Evolutionary conservation across 2,888 invertebrate species (phyloP).

Genomic region (Dilophus febrilis): DNA sequence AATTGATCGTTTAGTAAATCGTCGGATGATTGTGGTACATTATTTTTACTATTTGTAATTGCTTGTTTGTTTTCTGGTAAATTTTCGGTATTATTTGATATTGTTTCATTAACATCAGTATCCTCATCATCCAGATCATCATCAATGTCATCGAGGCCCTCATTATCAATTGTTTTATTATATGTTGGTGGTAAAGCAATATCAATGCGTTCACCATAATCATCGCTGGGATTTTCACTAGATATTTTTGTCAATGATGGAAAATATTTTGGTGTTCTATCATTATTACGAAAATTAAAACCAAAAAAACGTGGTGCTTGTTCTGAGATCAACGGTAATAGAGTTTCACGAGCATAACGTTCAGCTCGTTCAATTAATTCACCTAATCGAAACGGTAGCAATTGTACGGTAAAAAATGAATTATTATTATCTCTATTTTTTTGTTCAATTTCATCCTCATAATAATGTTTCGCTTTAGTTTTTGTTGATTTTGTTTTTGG

Average conservation of each 20-base stretch:
- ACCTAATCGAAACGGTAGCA: conserved; percentile 59
- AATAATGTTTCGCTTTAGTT: conserved; percentile 26
- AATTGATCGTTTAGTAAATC: background rate
- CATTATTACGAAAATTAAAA: conserved; percentile 29
- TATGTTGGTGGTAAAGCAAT: conserved; percentile 1
- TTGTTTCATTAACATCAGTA: no score
- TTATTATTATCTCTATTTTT: conserved; percentile 5
- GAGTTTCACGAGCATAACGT: conserved; percentile 58
- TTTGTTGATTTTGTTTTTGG: no score
- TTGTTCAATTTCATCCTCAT: conserved; percentile 11
- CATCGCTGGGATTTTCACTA: background rate
- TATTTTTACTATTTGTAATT: background rate
- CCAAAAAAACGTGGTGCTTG: conserved; percentile 58
- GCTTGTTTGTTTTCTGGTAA: no score
- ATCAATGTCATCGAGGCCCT: background rate
- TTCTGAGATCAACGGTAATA: conserved; percentile 58
- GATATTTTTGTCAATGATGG: conserved; percentile 33
- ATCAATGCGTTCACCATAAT: conserved; percentile 1
- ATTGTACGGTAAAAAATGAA: conserved; percentile 45
- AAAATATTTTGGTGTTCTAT: conserved; percentile 42
- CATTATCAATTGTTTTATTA: no score
- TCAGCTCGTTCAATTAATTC: conserved; percentile 68
- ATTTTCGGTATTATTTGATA: no score
- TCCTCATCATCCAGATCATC: background rate
- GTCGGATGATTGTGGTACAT: background rate